Conservation (phyloP, 2,797 vertebrate species). For the Thaleichthys pacificus region DNA sequence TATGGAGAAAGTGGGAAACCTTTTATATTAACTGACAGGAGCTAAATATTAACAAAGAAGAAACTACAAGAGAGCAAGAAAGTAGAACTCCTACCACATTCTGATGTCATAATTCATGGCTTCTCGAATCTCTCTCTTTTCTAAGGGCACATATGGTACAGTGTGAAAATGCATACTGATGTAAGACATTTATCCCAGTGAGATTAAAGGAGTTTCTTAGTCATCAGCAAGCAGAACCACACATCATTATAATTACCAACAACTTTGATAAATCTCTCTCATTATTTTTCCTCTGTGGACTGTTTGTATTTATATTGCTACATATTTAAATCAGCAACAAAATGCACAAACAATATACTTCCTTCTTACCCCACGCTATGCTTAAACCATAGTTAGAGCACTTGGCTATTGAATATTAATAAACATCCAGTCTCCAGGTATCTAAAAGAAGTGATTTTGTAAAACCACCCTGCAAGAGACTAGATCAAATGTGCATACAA, state of each 20-base stretch:
- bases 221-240: conserved; percentile 34
- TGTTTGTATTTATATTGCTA: conserved; percentile 61
- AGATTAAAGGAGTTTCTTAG: conserved; percentile 22
- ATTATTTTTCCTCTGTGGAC: conserved; percentile 55
- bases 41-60: conserved; percentile 67
- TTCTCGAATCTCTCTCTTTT: conserved; percentile 20
- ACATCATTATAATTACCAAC: conserved; percentile 43
- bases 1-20: conserved; percentile 66
- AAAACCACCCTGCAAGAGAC: conserved; percentile 56
- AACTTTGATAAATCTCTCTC: conserved; percentile 45
- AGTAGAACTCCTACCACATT: conserved; percentile 33
- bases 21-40: conserved; percentile 68
- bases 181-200: conserved; percentile 28
- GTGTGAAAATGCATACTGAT: neutral
- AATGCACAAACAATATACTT: conserved; percentile 56
- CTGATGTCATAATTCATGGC: conserved; percentile 40
- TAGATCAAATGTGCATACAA: conserved; percentile 64
- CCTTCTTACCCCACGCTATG: conserved; percentile 32
- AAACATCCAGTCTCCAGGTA: conserved; percentile 51
- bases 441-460: conserved; percentile 53
- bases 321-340: conserved; percentile 51
- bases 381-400: conserved; percentile 45
- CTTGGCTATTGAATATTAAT: conserved; percentile 43
- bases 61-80: conserved; percentile 55
- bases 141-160: neutral